These are phyloP conservation scores for Pseudobourletiella spinata DNA, from an alignment of 1,140 invertebrate genomes.

Conservation along the genomic window DNA sequence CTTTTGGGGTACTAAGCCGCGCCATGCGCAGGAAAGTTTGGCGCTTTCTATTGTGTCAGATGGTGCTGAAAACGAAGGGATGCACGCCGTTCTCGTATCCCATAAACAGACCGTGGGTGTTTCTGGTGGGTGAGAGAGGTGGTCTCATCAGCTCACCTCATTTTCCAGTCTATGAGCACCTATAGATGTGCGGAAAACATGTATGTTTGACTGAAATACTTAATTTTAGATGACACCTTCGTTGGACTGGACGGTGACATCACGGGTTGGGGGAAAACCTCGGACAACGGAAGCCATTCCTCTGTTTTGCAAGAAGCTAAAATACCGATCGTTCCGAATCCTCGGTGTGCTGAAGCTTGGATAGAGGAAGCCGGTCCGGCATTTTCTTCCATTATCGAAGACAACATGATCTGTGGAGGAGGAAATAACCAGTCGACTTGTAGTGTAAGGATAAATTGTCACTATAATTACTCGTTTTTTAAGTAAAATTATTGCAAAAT, in stretches of 20 bases:
- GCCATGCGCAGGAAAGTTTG: too few relatives aligned
- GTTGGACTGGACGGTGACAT: not conserved
- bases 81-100: too few relatives aligned
- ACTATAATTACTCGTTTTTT: too few relatives aligned
- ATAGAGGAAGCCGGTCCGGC: not conserved
- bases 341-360: not conserved
- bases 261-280: not conserved
- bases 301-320: not conserved
- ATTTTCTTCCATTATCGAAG: not conserved
- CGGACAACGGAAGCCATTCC: not conserved
- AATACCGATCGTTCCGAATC: not conserved
- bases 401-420: not conserved
- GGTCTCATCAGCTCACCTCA: too few relatives aligned
- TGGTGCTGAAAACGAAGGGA: too few relatives aligned
- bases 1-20: too few relatives aligned
- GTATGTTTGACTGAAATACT: not conserved
- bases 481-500: not conserved
- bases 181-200: not conserved
- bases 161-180: not conserved
- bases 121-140: too few relatives aligned
- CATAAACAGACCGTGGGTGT: too few relatives aligned
- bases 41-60: too few relatives aligned
- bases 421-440: not conserved
- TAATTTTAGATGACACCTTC: not conserved
- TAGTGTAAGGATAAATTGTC: too few relatives aligned